Conservation (phyloP, 1,140 invertebrate genomes). For the Megalonaias nervosa region DNA sequence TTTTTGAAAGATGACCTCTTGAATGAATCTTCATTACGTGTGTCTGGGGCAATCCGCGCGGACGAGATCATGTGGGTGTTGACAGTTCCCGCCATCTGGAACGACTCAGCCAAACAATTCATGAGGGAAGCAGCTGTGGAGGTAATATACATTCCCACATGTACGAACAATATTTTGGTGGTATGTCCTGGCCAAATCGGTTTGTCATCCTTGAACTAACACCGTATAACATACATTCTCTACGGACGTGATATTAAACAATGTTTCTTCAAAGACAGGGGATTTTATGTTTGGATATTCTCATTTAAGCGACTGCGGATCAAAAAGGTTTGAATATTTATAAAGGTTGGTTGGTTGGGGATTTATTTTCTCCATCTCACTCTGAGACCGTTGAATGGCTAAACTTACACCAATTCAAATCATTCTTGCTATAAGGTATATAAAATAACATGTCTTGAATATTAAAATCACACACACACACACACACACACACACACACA, state of each 20-base stretch:
- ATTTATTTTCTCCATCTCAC: too few species aligned
- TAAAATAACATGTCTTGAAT: too few species aligned
- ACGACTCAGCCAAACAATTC: conserved; percentile 23
- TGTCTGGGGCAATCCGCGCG: neutral
- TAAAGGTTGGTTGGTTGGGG: too few species aligned
- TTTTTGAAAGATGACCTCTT: conserved; percentile 1
- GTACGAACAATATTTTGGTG: neutral
- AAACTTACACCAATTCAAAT: too few species aligned
- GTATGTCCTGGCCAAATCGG: neutral
- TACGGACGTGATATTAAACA: neutral
- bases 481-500: too few species aligned
- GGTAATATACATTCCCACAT: neutral
- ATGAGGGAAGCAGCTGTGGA: conserved; percentile 1
- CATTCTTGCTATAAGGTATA: too few species aligned
- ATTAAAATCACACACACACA: too few species aligned
- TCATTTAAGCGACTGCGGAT: too few species aligned
- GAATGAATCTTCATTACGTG: neutral
- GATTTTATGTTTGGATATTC: too few species aligned
- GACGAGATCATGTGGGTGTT: conserved; percentile 8
- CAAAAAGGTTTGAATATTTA: too few species aligned
- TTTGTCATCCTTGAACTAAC: neutral
- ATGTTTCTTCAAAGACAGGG: too few species aligned
- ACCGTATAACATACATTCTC: neutral
- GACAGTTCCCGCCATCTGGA: conserved; percentile 17
- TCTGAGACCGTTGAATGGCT: too few species aligned